These are phyloP conservation scores for Myotis brandtii DNA, from an alignment of 2,113 vertebrate genomes.

Conservation along the genomic window DNA sequence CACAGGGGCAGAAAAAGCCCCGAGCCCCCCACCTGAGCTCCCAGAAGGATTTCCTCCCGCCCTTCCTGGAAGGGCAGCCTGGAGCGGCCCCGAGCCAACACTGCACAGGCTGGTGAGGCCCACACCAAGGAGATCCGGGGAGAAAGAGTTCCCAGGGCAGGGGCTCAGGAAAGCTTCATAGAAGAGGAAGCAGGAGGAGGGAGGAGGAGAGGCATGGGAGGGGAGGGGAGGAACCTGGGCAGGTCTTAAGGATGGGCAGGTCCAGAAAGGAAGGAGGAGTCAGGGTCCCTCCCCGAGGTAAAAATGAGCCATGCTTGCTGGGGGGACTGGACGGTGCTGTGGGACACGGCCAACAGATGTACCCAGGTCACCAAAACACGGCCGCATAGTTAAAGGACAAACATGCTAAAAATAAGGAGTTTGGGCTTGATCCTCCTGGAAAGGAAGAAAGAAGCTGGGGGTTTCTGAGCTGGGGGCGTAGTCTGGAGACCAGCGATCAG, in stretches of 20 bases:
- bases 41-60: neutral
- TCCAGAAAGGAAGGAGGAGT: constrained; percentile 31
- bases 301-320: neutral
- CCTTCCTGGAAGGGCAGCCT: neutral
- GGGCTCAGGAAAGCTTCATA: neutral
- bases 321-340: neutral
- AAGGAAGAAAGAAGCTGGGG: neutral
- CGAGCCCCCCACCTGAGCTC: neutral
- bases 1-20: neutral
- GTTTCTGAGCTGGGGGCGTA: neutral
- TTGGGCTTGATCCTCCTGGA: neutral
- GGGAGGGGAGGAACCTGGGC: neutral
- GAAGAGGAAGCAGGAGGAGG: neutral
- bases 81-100: neutral
- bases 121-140: neutral
- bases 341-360: too few relatives aligned
- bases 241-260: constrained; percentile 8
- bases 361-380: neutral
- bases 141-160: neutral
- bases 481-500: neutral
- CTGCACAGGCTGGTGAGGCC: neutral
- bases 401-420: neutral
- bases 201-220: neutral
- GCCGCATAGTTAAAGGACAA: neutral
- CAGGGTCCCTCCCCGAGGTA: neutral